Conservation (phyloP, 1,140 invertebrate species). For the Idris sp. region DNA sequence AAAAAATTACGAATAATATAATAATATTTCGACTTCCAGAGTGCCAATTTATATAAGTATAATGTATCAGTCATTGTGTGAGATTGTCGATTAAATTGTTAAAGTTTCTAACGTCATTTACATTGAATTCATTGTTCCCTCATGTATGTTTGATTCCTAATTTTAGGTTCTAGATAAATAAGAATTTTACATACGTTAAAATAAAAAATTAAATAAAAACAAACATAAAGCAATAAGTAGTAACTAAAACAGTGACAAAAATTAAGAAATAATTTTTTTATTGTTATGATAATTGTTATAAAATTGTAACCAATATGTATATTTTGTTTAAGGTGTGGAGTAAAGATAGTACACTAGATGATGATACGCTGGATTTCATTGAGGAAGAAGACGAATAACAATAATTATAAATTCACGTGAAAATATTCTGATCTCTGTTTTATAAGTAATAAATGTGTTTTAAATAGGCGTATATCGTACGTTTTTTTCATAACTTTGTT, state of each 20-base stretch:
- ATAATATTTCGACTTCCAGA: no score
- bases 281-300: background rate
- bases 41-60: slow-evolving; percentile 7
- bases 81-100: slow-evolving; percentile 29
- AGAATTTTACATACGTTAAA: no score
- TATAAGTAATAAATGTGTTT: slow-evolving; percentile 60
- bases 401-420: slow-evolving; percentile 39
- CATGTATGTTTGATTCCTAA: background rate
- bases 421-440: slow-evolving; percentile 55
- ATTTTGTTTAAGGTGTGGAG: slow-evolving; percentile 71
- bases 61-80: slow-evolving; percentile 24
- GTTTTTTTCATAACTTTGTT: slow-evolving; percentile 35
- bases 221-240: slow-evolving; percentile 6
- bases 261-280: background rate
- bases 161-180: no score
- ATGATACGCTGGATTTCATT: slow-evolving; percentile 54
- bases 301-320: slow-evolving; percentile 40
- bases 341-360: slow-evolving; percentile 62
- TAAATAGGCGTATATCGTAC: slow-evolving; percentile 34
- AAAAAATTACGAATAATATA: slow-evolving; percentile 22
- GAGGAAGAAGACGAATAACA: slow-evolving; percentile 53
- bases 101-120: slow-evolving; percentile 21
- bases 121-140: slow-evolving; percentile 24
- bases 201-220: no score
- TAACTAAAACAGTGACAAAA: background rate